Conservation (phyloP, 37 sponge, comb jelly and placozoan species). For the Oscarella lobularis region DNA sequence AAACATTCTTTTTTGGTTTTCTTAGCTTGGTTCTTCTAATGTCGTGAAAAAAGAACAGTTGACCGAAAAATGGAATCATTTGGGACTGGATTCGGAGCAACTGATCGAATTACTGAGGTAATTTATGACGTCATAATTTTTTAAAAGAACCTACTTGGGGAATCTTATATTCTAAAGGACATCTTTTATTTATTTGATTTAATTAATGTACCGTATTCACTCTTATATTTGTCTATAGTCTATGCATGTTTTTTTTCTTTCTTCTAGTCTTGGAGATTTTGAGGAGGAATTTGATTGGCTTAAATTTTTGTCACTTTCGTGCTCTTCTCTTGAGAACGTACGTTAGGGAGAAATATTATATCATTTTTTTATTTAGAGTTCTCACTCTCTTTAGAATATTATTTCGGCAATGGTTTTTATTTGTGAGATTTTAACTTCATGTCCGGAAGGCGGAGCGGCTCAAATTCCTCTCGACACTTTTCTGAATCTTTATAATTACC, state of each 20-base stretch:
- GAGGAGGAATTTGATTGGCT: slow-evolving; percentile 65
- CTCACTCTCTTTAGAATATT: background rate
- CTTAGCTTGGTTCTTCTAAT: no score
- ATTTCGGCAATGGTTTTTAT: slow-evolving; percentile 44
- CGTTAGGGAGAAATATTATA: background rate
- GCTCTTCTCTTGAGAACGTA: slow-evolving; percentile 69
- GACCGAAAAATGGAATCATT: no score
- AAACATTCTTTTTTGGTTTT: no score
- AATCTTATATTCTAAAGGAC: no score
- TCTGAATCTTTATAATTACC: slow-evolving; percentile 54
- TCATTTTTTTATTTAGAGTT: slow-evolving; percentile 5
- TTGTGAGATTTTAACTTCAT: slow-evolving; percentile 75
- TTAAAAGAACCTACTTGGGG: no score
- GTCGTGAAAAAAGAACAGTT: no score
- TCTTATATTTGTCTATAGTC: no score
- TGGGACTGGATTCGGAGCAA: no score
- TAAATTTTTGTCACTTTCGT: slow-evolving; percentile 67
- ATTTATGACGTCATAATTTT: no score
- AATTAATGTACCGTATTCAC: no score
- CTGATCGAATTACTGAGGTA: no score
- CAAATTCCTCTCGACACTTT: slow-evolving; percentile 62
- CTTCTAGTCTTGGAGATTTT: slow-evolving; percentile 48
- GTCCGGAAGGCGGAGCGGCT: slow-evolving; percentile 69
- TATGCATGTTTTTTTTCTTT: slow-evolving; percentile 3
- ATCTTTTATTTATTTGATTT: no score